phyloP scores from a whole-genome alignment of 2,888 invertebrate species.

The Stegana nigrithorax region DNA sequence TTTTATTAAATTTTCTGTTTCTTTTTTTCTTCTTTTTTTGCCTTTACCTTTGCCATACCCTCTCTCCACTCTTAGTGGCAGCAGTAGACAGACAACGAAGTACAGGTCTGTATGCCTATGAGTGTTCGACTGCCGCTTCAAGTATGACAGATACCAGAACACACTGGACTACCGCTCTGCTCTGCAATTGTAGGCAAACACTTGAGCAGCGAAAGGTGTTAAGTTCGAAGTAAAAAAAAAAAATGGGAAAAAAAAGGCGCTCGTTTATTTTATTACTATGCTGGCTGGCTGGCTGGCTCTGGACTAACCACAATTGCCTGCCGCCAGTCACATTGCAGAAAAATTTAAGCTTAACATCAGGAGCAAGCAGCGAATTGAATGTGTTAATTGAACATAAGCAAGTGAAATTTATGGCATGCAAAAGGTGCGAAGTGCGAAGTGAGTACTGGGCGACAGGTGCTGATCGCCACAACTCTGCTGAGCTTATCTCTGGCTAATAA shows the following conservation, averaged over 20 bases:
- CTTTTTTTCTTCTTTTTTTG: too few relatives aligned
- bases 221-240: slow-evolving; percentile 34
- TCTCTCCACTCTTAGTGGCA: too few relatives aligned
- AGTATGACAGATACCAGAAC: too few relatives aligned
- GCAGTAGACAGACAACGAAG: too few relatives aligned
- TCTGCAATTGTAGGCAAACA: slow-evolving; percentile 2
- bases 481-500: slow-evolving; percentile 49
- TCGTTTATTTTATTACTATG: slow-evolving; percentile 8
- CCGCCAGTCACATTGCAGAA: background rate
- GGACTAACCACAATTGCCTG: background rate
- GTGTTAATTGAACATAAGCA: slow-evolving; percentile 53
- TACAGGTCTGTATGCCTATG: too few relatives aligned
- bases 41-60: too few relatives aligned
- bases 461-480: background rate
- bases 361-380: slow-evolving; percentile 27
- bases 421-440: slow-evolving; percentile 3
- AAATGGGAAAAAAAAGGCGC: slow-evolving; percentile 8
- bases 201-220: slow-evolving; percentile 38
- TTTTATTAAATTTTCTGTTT: too few relatives aligned
- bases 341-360: too few relatives aligned
- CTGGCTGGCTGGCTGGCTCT: background rate
- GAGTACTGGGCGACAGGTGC: background rate
- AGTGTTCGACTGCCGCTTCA: too few relatives aligned
- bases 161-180: too few relatives aligned
- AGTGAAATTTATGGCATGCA: slow-evolving; percentile 28